These are phyloP conservation scores for Meloidogyne chitwoodi DNA, from an alignment of 1,140 invertebrate species.

Conservation along the genomic window DNA sequence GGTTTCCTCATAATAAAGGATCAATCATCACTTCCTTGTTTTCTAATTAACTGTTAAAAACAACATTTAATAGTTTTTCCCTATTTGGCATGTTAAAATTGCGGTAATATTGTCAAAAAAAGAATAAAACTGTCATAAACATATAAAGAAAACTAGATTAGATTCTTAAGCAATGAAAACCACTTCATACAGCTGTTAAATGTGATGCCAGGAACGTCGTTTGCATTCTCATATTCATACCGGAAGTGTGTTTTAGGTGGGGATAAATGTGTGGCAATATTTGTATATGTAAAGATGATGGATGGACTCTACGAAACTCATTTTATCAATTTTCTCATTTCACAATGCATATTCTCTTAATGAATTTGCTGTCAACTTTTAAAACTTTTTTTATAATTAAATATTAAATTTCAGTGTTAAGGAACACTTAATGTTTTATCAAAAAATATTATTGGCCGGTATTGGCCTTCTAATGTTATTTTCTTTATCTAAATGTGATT, in stretches of 20 bases:
- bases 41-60: not conserved
- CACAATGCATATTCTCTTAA: not conserved
- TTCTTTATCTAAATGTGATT: not conserved
- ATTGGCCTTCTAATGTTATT: not conserved
- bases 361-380: not conserved
- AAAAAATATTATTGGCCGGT: not conserved
- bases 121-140: not conserved
- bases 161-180: not conserved
- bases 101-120: not conserved
- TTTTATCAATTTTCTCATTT: not conserved
- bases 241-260: not conserved
- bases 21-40: not conserved
- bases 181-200: not conserved
- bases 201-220: not conserved
- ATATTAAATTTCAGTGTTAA: not conserved
- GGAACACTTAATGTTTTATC: not conserved
- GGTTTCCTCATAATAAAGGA: not conserved
- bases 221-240: not conserved
- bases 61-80: not conserved
- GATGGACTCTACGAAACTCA: not conserved
- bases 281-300: not conserved
- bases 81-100: not conserved
- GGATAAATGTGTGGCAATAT: not conserved
- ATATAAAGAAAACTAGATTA: not conserved
- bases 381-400: not conserved